phyloP scores from a whole-genome alignment of 2,797 vertebrate genomes.

The Eulemur mongoz region DNA sequence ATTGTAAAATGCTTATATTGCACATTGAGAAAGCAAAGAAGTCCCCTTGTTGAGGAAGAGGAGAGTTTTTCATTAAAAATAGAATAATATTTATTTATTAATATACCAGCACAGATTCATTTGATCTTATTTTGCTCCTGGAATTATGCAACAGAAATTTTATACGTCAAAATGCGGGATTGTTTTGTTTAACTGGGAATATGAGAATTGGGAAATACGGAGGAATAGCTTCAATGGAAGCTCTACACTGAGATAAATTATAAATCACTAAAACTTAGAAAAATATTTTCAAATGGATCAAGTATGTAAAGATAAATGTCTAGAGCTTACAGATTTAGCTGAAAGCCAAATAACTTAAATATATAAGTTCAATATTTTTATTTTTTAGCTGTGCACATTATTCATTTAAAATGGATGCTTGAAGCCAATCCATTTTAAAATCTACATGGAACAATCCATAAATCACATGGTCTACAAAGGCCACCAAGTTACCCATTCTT shows the following conservation, averaged over 20 bases:
- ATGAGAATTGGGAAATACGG: neutral
- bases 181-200: neutral
- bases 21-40: neutral
- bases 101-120: neutral
- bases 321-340: neutral
- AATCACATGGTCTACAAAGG: neutral
- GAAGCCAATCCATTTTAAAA: neutral
- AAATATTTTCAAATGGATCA: neutral
- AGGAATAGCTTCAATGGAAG: neutral
- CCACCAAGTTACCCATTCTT: neutral
- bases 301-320: neutral
- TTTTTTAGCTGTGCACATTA: neutral
- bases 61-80: neutral
- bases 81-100: neutral
- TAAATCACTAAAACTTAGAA: neutral
- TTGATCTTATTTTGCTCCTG: neutral
- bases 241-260: neutral
- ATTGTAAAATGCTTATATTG: neutral
- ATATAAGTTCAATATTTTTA: neutral
- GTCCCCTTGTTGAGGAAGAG: neutral
- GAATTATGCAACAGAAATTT: neutral
- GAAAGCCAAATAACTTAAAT: neutral
- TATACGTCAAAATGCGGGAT: neutral
- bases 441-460: neutral
- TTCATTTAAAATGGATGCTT: neutral